Percentiles rank a stretch among this genome's conserved stretches.
These are phyloP conservation scores for Panthera uncia DNA, from an alignment of 2,113 vertebrate genomes.

Conservation along the genomic window DNA sequence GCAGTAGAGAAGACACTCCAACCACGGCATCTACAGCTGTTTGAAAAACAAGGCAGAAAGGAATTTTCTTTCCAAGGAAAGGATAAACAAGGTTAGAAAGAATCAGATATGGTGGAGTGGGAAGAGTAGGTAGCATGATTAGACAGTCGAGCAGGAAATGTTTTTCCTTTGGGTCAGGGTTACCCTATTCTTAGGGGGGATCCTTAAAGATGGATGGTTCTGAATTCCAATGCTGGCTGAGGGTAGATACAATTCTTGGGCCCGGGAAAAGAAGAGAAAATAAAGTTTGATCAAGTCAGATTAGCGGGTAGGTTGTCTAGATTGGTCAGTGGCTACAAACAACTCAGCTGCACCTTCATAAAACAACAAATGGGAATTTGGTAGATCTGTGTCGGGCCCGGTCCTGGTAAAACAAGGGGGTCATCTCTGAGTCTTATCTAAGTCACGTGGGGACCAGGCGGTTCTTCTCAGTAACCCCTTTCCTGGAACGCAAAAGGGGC, in stretches of 20 bases:
- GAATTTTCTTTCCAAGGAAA: not conserved
- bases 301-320: not conserved
- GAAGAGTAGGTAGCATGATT: not conserved
- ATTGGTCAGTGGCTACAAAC: not conserved
- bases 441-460: not conserved
- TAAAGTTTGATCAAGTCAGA: not conserved
- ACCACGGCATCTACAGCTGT: not conserved
- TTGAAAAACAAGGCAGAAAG: not conserved
- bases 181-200: not conserved
- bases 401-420: not conserved
- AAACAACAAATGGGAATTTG: not conserved
- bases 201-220: not conserved
- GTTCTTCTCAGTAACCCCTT: not conserved
- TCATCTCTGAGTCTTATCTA: not conserved
- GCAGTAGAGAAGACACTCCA: not conserved
- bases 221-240: not conserved
- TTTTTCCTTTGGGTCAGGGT: not conserved
- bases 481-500: not conserved
- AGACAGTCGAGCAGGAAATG: not conserved
- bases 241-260: not conserved
- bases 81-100: not conserved
- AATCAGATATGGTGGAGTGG: not conserved
- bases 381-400: not conserved
- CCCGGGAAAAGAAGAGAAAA: not conserved
- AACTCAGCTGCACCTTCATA: not conserved